Evolutionary conservation across 2,113 vertebrate genomes (phyloP), one percentile per base, ranked within the genome.

Genomic region (Platichthys flesus): DNA sequence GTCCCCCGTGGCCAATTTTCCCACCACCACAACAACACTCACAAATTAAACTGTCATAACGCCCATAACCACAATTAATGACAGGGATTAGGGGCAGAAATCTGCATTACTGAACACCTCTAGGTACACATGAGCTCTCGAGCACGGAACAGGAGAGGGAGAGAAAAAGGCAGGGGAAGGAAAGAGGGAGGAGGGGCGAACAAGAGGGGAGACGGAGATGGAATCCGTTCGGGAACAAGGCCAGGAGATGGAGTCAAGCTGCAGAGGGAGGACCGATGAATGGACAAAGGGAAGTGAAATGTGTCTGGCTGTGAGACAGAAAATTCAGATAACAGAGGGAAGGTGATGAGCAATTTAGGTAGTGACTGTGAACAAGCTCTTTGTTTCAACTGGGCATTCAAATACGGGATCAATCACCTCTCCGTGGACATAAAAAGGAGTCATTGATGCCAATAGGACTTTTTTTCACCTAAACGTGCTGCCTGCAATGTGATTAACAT

Each of bases 1-100:
- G 81, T 92, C 93, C 88, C 92, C 74, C 3, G 86, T 78, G 92
- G 88, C 89, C 91, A 93, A 91, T 90, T 91, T 90, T 26, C 75
- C 79, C 74, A 67, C 65, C 78, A 78, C 89, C 91, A 88, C 87
- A 88, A 90, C 90, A 89, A 84, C 78, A 57, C 85, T 84, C 67
- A 79, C 90, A 92, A 93, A 93, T 93, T 91, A 92, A 93, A 93
- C 89, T 91, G 92, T 91, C 91, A 93, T 92, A 90, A 91, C 71
- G 85, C 82, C 86, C 83, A 85, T 84, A 90, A 89, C 89, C 84
- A 91, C 90, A 92, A 93, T 92, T 90, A 93, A 92, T 91, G 91
- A 91, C 80, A 42, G 77, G 86, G 83, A 91, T 91, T 87, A 89
- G 87, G 82, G 79, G 85, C 83, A 88, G 80, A 83, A 91, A 92